Percentiles rank a stretch among this genome's conserved stretches.
phyloP scores from a whole-genome alignment of 2,113 vertebrate species.

The Lepidothrix coronata region DNA sequence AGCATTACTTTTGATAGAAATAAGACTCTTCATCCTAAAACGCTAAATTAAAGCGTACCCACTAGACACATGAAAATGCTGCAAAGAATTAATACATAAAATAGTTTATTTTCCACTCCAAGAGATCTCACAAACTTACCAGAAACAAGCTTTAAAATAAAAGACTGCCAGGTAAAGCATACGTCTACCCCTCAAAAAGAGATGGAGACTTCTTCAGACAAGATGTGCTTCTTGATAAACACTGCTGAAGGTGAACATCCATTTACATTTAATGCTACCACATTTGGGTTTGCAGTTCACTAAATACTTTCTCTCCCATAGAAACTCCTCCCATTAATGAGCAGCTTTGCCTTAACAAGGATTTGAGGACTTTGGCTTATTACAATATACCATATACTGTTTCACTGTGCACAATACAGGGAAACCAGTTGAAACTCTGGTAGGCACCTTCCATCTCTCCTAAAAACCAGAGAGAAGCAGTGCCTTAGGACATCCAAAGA shows the following conservation, averaged over 20 bases:
- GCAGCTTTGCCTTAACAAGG: background rate
- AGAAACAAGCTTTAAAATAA: background rate
- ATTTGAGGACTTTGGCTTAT: background rate
- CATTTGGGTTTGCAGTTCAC: background rate
- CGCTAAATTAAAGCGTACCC: background rate
- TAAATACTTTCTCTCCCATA: background rate
- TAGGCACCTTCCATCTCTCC: background rate
- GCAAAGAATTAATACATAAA: background rate
- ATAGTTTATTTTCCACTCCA: background rate
- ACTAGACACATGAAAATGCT: background rate
- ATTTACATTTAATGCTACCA: background rate
- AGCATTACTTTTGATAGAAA: background rate
- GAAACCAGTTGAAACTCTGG: background rate
- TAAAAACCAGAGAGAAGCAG: background rate
- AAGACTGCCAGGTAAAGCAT: background rate
- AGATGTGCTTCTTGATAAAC: background rate
- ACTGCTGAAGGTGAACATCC: background rate
- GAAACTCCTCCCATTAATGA: background rate
- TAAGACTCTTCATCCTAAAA: background rate
- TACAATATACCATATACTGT: background rate
- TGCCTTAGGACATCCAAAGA: background rate
- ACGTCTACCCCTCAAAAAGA: background rate
- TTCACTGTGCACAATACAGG: background rate
- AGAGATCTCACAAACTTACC: background rate
- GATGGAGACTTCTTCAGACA: background rate